Evolutionary conservation across 2,888 invertebrate species (phyloP).

Genomic region (Helicoverpa assulta): DNA sequence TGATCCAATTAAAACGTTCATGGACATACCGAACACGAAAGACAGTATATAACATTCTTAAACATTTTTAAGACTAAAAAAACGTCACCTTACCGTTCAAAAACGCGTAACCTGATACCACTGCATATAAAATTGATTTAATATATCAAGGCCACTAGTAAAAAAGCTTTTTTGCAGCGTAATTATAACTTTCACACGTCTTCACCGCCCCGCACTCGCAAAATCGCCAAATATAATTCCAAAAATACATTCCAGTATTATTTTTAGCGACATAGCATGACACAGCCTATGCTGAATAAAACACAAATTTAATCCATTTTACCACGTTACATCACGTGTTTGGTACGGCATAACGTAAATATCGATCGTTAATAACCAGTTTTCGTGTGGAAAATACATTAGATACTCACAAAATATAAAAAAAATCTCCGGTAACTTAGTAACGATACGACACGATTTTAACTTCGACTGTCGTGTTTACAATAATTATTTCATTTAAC

Average conservation of each 20-base stretch:
- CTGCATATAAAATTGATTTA: constrained; percentile 55
- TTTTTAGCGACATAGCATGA: constrained; percentile 85
- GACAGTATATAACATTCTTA: constrained; percentile 17
- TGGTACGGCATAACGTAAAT: constrained; percentile 67
- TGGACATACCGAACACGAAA: constrained; percentile 28
- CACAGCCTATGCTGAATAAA: constrained; percentile 71
- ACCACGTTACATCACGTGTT: constrained; percentile 73
- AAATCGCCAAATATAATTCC: constrained; percentile 86
- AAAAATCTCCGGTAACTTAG: constrained; percentile 78
- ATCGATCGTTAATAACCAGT: constrained; percentile 78
- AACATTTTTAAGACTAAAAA: constrained; percentile 11
- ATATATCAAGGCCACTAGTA: constrained; percentile 75
- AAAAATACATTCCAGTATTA: constrained; percentile 84
- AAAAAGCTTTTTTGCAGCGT: constrained; percentile 67
- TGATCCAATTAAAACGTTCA: constrained; percentile 63
- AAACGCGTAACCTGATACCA: constrained; percentile 59
- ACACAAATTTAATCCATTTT: constrained; percentile 74
- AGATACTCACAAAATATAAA: constrained; percentile 85
- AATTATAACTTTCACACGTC: constrained; percentile 83
- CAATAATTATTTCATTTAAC: constrained; percentile 65
- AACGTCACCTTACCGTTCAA: constrained; percentile 44
- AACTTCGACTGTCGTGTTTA: constrained; percentile 58
- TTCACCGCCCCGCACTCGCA: constrained; percentile 80
- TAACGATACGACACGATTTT: constrained; percentile 72
- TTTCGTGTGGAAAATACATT: constrained; percentile 70